Evolutionary conservation across 2,888 invertebrate species (phyloP), one percentile per base, ranked within the genome.

Genomic region (Xestia ashworthii): DNA sequence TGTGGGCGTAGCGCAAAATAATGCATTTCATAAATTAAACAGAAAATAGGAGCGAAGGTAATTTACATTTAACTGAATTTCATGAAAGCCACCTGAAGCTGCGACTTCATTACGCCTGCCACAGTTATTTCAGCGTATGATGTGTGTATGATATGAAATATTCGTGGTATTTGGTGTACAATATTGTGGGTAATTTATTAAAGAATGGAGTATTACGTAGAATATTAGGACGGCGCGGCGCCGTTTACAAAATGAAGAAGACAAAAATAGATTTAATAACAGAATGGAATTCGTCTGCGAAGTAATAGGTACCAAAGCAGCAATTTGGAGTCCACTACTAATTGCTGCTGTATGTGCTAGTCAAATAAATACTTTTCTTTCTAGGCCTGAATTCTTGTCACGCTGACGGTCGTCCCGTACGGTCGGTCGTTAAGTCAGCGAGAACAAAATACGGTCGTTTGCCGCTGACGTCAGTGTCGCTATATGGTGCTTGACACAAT

Each of bases 11-110:
- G 70, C 65, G 19, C 41, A 78, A 80, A 72, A 76, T 80, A 86
- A 82, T 80, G 79, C 81, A 82, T 84, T 81, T 86, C 64, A 86
- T 88, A 74, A 75, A 85, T 81, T 88, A 83, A 86, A 86, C 80
- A 69, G 77, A 65, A 78, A 82, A 84, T 84, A 66, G 76, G 79
- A 82, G 76, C 62, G 60, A 55, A 72, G 64, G 62, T 75, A 78
- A 88, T 88, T 87, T 88, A 85, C 87, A 88, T 88, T 76, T 76
- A 85, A 82, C 87, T 76, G 76, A 80, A 88, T 83, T 83, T 86
- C 83, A 81, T 84, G 80, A 83, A 80, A 71, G 48, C 71, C 83
- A 84, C 84, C 79, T 84, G 74, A 79, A 60, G 53, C 67, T 44
- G 62, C 32, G 81, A 77, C 83, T 87, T 86, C 81, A 82, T 87